phyloP scores from a whole-genome alignment of 1,140 invertebrate species.

The Araneus ventricosus region DNA sequence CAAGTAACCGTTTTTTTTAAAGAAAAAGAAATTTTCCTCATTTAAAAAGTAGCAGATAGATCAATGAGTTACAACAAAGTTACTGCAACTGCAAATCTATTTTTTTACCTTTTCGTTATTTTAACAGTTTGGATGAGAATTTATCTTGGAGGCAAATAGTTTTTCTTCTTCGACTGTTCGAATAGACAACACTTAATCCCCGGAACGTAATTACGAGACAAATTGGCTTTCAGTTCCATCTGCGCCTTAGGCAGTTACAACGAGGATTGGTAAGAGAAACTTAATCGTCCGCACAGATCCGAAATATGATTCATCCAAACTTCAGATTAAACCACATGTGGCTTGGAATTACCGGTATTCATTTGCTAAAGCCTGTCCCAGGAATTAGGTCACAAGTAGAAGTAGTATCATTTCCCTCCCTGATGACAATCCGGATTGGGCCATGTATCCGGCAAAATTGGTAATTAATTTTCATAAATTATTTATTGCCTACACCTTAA shows the following conservation, averaged over 20 bases:
- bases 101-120: not conserved
- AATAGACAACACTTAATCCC: slow-evolving; percentile 17
- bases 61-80: no score
- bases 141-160: not conserved
- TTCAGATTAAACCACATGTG: slow-evolving; percentile 17
- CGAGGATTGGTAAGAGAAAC: not conserved
- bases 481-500: not conserved
- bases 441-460: not conserved
- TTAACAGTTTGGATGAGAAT: not conserved
- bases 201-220: slow-evolving; percentile 27
- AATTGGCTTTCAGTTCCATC: slow-evolving; percentile 47
- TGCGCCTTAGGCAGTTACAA: slow-evolving; percentile 29
- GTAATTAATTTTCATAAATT: slow-evolving; percentile 14
- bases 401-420: not conserved
- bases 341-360: slow-evolving; percentile 17
- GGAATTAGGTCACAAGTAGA: not conserved
- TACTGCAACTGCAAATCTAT: no score
- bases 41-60: no score
- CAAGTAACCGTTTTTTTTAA: no score
- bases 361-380: not conserved
- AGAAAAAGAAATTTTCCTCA: no score
- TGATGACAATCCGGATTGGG: not conserved
- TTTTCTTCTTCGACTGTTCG: not conserved
- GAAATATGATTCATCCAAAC: slow-evolving; percentile 9
- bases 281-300: not conserved